Conservation (phyloP, 2,797 vertebrate species). For the Apodemus agrarius region DNA sequence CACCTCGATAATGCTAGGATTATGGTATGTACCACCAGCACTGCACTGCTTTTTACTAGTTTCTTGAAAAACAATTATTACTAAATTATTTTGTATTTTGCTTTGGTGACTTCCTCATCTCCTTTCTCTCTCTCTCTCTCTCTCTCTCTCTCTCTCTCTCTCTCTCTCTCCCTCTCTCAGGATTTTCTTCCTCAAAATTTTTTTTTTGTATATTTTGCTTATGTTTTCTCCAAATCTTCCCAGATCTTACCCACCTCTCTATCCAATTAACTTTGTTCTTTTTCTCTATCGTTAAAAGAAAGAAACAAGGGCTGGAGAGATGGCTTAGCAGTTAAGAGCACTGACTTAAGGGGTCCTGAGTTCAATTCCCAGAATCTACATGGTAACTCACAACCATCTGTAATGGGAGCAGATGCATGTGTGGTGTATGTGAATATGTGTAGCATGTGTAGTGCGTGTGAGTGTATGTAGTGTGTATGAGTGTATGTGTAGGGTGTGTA, state of each 20-base stretch:
- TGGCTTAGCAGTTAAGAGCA: too few relatives aligned
- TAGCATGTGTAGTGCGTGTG: too few relatives aligned
- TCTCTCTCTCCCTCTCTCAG: neutral
- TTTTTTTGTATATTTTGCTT: neutral
- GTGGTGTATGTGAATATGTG: too few relatives aligned
- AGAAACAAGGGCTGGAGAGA: neutral
- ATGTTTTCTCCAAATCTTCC: neutral
- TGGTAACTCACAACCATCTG: too few relatives aligned
- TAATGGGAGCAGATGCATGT: too few relatives aligned
- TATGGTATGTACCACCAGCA: neutral
- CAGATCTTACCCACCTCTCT: neutral
- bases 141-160: conserved; percentile 10
- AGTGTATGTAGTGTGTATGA: too few relatives aligned
- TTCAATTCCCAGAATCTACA: too few relatives aligned
- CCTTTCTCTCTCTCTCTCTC: neutral
- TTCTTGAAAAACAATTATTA: neutral
- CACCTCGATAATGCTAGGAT: neutral
- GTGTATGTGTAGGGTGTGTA: too few relatives aligned
- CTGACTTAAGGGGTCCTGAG: too few relatives aligned
- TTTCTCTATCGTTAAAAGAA: neutral
- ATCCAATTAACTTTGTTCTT: neutral
- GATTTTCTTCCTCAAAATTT: neutral
- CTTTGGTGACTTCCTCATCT: neutral
- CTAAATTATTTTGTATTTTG: neutral
- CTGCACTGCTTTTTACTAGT: neutral